phyloP scores from a whole-genome alignment of 2,113 vertebrate genomes.

The Centropus unirufus region DNA sequence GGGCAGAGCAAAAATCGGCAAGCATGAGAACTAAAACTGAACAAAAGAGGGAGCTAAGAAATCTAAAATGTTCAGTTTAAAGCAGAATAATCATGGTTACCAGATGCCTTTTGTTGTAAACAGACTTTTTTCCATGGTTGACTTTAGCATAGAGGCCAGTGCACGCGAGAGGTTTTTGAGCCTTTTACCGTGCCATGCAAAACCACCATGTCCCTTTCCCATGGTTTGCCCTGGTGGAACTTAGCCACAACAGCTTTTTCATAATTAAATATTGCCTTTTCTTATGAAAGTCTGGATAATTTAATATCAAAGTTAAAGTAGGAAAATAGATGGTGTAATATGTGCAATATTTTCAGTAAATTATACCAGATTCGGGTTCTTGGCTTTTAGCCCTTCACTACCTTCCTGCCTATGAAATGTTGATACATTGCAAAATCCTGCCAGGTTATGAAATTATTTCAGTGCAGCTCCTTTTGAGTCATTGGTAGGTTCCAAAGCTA shows the following conservation, averaged over 20 bases:
- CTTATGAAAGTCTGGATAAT: neutral
- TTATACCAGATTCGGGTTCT: neutral
- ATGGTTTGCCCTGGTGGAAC: neutral
- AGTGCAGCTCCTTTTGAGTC: conserved; percentile 7
- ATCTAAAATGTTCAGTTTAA: neutral
- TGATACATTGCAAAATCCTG: neutral
- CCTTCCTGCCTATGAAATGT: neutral
- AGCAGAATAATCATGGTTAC: conserved; percentile 23
- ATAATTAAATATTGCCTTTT: neutral
- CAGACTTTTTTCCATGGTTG: neutral
- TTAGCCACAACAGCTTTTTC: neutral
- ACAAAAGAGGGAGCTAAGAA: conserved; percentile 55
- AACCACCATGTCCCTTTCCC: neutral
- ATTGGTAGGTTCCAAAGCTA: conserved; percentile 1
- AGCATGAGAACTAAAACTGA: conserved; percentile 8
- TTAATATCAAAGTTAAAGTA: neutral
- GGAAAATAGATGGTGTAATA: neutral
- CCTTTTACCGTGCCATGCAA: neutral
- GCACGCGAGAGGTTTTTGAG: neutral
- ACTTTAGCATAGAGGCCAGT: neutral
- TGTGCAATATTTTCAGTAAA: neutral
- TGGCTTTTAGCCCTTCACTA: neutral
- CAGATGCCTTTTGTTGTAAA: conserved; percentile 43
- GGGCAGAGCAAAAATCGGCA: neutral
- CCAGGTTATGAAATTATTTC: neutral